Evolutionary conservation across 1,140 invertebrate genomes (phyloP), one percentile per base, ranked within the genome.

Genomic region (Bathynomus jamesi): DNA sequence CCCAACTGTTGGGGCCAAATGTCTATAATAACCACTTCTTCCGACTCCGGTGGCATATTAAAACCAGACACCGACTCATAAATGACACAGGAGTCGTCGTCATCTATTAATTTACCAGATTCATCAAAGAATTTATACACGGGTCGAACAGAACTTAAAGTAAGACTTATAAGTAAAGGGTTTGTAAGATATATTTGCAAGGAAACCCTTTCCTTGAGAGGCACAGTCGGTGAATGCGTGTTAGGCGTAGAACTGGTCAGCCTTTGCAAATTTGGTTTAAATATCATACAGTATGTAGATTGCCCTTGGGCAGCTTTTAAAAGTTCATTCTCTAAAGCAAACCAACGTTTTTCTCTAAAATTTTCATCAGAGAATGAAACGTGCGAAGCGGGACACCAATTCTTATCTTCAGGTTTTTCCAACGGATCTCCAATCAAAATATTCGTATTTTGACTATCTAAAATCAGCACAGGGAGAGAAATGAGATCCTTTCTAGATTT

Each of bases 181-280:
- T 96, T 96, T 61, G 86, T 83, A 46, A 96, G 82, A 62, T 87
- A 85, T 28, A 96, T 83, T 65, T 89, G 88, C 66, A 95, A 85
- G 81, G 89, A 88, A 65, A 96, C 88, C 10, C 89, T 89, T 83
- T 96, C 94, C 90, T 82, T 74, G 86, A 85, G 63, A 65, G 65
- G 73, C 30, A 72, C 71, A 70, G 74, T 53, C 17, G 71, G 66
- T 65, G 32, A 60, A 1, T 72, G 27, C 63, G 67, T 66, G 63
- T 79, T 75, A 69, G 68, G 70, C 46, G 72, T 73, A 46, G 70
- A 65, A 64, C 65, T 67, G 28, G 53, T 73, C 29, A 75, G 69
- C 32, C 70, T 60, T 31, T 74, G 72, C 25, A 74, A 62, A 32
- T 70, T 78, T 29, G 71, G 73, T 62, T 25, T 61, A 65, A 73